phyloP scores from a whole-genome alignment of 2,113 vertebrate species.

The Arvicanthis niloticus region DNA sequence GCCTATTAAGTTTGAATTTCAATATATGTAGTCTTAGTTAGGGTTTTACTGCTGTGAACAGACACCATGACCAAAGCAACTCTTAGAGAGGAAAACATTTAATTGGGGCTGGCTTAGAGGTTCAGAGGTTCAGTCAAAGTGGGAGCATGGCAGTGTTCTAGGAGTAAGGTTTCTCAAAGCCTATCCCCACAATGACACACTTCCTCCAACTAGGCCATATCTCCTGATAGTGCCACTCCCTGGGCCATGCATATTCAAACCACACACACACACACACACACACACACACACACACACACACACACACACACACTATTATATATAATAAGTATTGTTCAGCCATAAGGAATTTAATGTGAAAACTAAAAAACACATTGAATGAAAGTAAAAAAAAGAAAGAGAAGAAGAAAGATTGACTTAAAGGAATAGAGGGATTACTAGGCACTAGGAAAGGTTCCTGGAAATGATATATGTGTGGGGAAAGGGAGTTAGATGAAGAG shows the following conservation, averaged over 20 bases:
- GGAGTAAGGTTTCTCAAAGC: too few relatives aligned
- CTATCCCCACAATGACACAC: neutral
- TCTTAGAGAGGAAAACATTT: too few relatives aligned
- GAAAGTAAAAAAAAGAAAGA: neutral
- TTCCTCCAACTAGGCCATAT: too few relatives aligned
- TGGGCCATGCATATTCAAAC: too few relatives aligned
- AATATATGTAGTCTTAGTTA: neutral
- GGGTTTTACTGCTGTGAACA: too few relatives aligned
- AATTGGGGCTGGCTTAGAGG: too few relatives aligned
- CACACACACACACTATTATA: neutral
- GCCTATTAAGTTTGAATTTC: slow-evolving; percentile 19
- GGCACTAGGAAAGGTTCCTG: neutral
- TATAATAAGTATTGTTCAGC: neutral
- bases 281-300: neutral
- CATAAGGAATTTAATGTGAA: neutral
- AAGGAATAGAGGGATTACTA: neutral
- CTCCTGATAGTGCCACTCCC: too few relatives aligned
- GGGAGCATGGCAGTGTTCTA: too few relatives aligned
- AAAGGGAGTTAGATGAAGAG: neutral
- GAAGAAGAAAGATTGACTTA: neutral
- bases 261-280: neutral
- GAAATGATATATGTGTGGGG: neutral
- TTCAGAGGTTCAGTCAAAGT: too few relatives aligned
- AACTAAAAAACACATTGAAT: neutral
- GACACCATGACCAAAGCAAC: too few relatives aligned